Evolutionary conservation across 1,140 invertebrate species (phyloP).

Genomic region (Oryctes rhinoceros): DNA sequence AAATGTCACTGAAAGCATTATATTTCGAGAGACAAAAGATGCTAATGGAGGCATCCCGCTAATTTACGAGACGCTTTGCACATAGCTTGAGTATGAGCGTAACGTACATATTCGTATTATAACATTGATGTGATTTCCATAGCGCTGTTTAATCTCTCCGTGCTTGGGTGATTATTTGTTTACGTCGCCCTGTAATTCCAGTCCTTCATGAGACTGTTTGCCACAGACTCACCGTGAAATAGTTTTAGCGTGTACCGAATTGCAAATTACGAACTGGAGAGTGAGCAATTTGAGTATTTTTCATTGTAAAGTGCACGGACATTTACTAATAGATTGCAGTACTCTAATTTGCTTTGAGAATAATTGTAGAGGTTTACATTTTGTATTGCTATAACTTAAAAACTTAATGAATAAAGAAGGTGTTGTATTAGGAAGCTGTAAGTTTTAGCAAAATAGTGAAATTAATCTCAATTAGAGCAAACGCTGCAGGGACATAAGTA

Average conservation of each 20-base stretch:
- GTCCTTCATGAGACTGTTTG: neutral
- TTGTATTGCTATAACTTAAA: neutral
- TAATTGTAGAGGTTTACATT: neutral
- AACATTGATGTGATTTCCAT: neutral
- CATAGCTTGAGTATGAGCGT: neutral
- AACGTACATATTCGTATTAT: neutral
- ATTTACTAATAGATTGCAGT: neutral
- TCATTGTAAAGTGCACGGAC: neutral
- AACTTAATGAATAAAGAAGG: neutral
- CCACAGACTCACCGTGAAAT: neutral
- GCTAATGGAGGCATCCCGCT: neutral
- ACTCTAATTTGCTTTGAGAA: neutral
- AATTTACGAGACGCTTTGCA: neutral
- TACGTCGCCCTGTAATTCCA: neutral
- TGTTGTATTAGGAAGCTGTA: neutral
- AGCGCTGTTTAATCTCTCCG: neutral
- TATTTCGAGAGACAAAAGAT: neutral
- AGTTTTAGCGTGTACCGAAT: neutral
- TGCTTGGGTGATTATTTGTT: constrained; percentile 9
- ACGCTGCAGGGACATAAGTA: too few species aligned
- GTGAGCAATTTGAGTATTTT: neutral
- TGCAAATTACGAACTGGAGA: neutral
- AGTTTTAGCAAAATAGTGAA: too few species aligned
- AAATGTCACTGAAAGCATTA: neutral
- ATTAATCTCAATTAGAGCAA: too few species aligned